Conservation (phyloP, 2,888 invertebrate genomes). For the Troides helena region DNA sequence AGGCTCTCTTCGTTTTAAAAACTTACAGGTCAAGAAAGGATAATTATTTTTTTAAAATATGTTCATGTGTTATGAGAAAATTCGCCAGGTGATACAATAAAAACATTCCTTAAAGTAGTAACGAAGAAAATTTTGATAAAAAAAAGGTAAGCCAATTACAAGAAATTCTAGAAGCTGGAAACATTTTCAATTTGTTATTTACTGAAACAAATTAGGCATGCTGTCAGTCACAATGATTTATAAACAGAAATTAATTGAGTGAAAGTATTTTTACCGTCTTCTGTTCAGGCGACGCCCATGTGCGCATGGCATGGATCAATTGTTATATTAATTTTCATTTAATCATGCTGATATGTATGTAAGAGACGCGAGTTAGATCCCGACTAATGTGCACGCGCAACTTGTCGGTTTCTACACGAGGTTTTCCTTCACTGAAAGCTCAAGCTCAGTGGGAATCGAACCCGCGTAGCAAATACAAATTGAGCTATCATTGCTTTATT, state of each 20-base stretch:
- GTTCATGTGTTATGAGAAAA: constrained; percentile 30
- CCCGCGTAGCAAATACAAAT: too few species aligned
- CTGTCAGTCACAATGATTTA: constrained; percentile 74
- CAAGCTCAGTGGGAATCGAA: too few species aligned
- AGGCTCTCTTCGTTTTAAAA: neutral
- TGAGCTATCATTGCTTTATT: neutral
- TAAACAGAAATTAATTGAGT: constrained; percentile 55
- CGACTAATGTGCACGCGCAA: too few species aligned
- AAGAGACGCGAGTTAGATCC: too few species aligned
- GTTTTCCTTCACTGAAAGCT: too few species aligned
- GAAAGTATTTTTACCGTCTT: constrained; percentile 75
- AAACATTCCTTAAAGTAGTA: constrained; percentile 33
- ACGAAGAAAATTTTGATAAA: constrained; percentile 64
- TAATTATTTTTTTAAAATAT: constrained; percentile 28
- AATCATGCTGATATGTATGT: neutral
- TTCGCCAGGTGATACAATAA: constrained; percentile 46
- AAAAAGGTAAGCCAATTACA: constrained; percentile 68
- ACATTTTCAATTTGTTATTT: constrained; percentile 57
- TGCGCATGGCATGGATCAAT: constrained; percentile 75
- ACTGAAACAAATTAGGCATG: constrained; percentile 63
- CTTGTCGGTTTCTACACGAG: too few species aligned
- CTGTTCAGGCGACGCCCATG: constrained; percentile 75
- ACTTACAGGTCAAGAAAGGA: neutral
- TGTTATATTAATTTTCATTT: constrained; percentile 50
- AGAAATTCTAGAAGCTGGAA: constrained; percentile 65